Evolutionary conservation across 2,113 vertebrate genomes (phyloP).

Genomic region (Polypterus bichir): DNA sequence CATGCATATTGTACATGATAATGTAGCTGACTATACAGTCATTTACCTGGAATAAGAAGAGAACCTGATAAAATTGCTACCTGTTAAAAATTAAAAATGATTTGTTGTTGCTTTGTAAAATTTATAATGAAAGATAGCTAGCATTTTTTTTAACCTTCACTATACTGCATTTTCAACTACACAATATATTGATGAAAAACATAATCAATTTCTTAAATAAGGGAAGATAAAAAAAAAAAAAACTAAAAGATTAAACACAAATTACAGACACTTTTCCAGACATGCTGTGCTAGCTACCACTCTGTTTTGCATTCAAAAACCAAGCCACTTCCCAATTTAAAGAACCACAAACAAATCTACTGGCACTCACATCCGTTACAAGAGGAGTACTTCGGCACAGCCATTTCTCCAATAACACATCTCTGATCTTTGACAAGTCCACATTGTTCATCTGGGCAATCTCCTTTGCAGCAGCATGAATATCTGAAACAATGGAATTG

Average conservation of each 20-base stretch:
- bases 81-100: too few species aligned
- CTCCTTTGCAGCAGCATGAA: constrained; percentile 70
- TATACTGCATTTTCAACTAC: too few species aligned
- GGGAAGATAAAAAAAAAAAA: not conserved
- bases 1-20: too few species aligned
- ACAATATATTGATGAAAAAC: too few species aligned
- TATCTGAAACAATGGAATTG: constrained; percentile 47
- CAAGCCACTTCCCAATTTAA: too few species aligned
- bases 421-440: constrained; percentile 71
- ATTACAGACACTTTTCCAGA: not conserved
- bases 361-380: constrained; percentile 46
- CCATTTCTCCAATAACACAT: constrained; percentile 79
- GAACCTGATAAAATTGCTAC: too few species aligned
- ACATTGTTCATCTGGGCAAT: constrained; percentile 73
- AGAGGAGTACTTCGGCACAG: constrained; percentile 57
- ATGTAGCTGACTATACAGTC: too few species aligned
- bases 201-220: not conserved
- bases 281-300: not conserved
- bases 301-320: too few species aligned
- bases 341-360: not conserved
- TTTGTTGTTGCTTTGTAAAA: too few species aligned
- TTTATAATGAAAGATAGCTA: too few species aligned
- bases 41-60: too few species aligned
- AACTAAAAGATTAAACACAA: not conserved
- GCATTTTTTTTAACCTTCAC: too few species aligned